A percentile compares a stretch with the other conserved stretches of the same genome.
phyloP scores from a whole-genome alignment of 2,888 invertebrate genomes.

The Hylaea fasciaria region DNA sequence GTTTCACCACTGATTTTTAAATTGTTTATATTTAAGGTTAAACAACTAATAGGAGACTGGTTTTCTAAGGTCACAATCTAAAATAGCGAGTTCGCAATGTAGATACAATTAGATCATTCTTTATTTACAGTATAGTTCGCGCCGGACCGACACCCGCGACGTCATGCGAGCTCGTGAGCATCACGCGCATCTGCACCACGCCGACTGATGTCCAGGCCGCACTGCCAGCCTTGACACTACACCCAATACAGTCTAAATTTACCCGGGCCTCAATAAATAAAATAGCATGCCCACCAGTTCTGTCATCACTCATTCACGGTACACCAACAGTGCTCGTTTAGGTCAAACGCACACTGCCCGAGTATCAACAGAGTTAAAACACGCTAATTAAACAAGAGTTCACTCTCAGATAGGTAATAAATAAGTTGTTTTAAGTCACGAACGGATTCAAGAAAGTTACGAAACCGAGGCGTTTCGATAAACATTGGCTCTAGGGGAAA shows the following conservation, averaged over 20 bases:
- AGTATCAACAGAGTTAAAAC: slow-evolving; percentile 24
- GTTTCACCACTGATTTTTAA: slow-evolving; percentile 44
- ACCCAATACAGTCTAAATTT: slow-evolving; percentile 49
- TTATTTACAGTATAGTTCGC: slow-evolving; percentile 76
- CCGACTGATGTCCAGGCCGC: slow-evolving; percentile 61
- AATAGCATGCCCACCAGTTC: slow-evolving; percentile 29
- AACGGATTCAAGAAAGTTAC: slow-evolving; percentile 55
- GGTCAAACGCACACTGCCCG: slow-evolving; percentile 32
- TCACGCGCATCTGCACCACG: slow-evolving; percentile 60
- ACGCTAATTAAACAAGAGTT: slow-evolving; percentile 36
- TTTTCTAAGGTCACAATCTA: slow-evolving; percentile 58
- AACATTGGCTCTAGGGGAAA: slow-evolving; percentile 62
- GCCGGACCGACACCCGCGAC: slow-evolving; percentile 50
- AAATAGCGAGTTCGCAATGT: slow-evolving; percentile 70
- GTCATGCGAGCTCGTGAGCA: slow-evolving; percentile 55
- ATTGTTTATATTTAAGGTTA: slow-evolving; percentile 36
- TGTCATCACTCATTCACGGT: slow-evolving; percentile 33
- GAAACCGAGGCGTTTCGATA: slow-evolving; percentile 55
- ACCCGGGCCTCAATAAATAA: slow-evolving; percentile 45
- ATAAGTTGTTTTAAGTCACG: slow-evolving; percentile 49
- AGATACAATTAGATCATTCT: slow-evolving; percentile 82
- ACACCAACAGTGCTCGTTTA: slow-evolving; percentile 34
- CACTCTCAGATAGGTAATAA: slow-evolving; percentile 43
- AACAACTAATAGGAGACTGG: slow-evolving; percentile 34
- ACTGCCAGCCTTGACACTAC: slow-evolving; percentile 72